Conservation (phyloP, 2,797 vertebrate genomes). For the Parauchenoglanis ngamensis region DNA sequence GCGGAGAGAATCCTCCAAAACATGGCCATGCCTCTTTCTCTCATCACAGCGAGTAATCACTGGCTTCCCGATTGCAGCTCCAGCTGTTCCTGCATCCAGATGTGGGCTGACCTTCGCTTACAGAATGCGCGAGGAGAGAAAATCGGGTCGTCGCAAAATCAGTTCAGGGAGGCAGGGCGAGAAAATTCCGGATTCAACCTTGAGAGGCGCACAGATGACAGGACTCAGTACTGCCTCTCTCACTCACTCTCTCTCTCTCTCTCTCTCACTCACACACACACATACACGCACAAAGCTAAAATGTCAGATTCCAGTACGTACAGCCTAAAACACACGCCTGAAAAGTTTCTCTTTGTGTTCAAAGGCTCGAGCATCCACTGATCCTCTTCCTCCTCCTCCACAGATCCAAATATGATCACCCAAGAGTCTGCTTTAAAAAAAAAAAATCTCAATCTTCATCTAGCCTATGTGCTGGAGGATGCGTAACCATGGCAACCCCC, state of each 20-base stretch:
- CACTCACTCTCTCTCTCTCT: background rate
- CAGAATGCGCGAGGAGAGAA: background rate
- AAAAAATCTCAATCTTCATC: background rate
- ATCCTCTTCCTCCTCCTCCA: background rate
- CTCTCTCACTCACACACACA: background rate
- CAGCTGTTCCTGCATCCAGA: conserved; percentile 39
- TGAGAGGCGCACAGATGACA: conserved; percentile 1
- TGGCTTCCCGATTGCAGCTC: conserved; percentile 42
- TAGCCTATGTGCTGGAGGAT: background rate
- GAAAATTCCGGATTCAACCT: conserved; percentile 3
- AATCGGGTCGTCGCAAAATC: background rate
- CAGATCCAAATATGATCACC: background rate
- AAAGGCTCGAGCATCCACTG: background rate
- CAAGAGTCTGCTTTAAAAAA: no score
- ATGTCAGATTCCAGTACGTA: background rate
- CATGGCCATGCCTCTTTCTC: conserved; percentile 71
- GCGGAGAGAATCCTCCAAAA: conserved; percentile 77
- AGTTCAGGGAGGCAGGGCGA: background rate
- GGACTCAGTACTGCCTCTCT: background rate
- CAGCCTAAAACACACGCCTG: background rate
- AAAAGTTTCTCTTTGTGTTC: background rate
- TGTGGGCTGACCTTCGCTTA: background rate
- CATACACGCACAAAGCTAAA: background rate
- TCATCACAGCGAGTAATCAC: conserved; percentile 62
- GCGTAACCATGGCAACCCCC: conserved; percentile 15